Conservation (phyloP, 2,113 vertebrate genomes). For the Hylia prasina region DNA sequence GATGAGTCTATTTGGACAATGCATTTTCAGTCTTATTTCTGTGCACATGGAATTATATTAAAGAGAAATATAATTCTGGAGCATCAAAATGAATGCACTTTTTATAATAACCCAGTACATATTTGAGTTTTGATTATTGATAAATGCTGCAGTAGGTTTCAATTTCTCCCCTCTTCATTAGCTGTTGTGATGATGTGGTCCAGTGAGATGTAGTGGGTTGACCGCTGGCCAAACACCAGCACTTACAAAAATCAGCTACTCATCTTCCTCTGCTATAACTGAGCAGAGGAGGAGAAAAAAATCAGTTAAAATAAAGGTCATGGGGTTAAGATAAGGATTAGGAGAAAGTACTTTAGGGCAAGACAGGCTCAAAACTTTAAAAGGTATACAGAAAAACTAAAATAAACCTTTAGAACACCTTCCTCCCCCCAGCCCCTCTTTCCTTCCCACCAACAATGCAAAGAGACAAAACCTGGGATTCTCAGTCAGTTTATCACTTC, state of each 20-base stretch:
- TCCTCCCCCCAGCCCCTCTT: background rate
- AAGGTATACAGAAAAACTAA: background rate
- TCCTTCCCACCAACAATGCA: background rate
- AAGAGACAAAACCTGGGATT: background rate
- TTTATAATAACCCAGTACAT: background rate
- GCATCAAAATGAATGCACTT: background rate
- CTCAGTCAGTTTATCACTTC: background rate
- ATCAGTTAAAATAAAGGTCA: background rate
- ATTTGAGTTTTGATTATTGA: background rate
- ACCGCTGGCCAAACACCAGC: fast-evolving
- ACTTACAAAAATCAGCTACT: background rate
- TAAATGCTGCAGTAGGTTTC: background rate
- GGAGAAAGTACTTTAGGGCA: background rate
- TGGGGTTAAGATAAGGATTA: background rate
- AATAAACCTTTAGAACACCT: background rate
- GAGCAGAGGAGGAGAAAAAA: background rate
- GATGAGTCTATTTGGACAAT: background rate
- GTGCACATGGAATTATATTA: background rate
- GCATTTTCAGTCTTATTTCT: background rate
- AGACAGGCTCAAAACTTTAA: background rate
- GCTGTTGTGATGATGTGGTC: background rate
- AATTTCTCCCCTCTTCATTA: background rate
- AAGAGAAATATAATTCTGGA: background rate
- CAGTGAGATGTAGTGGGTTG: background rate
- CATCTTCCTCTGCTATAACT: background rate